Conservation (phyloP, 92 coral and sea anemone species). For the Epizoanthus rinbou region DNA sequence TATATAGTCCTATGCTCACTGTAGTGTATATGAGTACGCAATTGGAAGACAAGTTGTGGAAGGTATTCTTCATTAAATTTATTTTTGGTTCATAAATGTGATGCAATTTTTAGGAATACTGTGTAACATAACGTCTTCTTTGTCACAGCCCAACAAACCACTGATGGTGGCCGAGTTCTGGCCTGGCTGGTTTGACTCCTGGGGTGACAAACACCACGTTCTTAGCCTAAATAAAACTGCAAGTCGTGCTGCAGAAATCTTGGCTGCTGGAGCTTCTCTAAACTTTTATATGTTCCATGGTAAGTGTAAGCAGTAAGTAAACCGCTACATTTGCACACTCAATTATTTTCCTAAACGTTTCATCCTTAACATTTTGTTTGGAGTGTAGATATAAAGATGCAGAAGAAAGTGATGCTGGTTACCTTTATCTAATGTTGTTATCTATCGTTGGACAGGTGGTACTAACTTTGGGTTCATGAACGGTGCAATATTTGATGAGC, state of each 20-base stretch:
- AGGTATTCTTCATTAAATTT: no score
- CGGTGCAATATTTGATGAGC: slow-evolving; percentile 73
- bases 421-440: no score
- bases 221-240: slow-evolving; percentile 50
- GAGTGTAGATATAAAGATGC: no score
- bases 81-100: no score
- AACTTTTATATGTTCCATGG: slow-evolving; percentile 99
- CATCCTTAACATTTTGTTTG: neutral
- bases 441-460: slow-evolving; percentile 58
- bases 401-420: no score
- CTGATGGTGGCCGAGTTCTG: slow-evolving; percentile 93
- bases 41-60: no score
- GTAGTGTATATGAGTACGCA: no score
- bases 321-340: no score
- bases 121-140: neutral
- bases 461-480: slow-evolving; percentile 99
- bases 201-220: slow-evolving; percentile 80
- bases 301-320: slow-evolving; percentile 27
- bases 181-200: slow-evolving; percentile 99
- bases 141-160: slow-evolving; percentile 84
- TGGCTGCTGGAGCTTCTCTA: slow-evolving; percentile 77
- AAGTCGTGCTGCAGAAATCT: slow-evolving; percentile 59
- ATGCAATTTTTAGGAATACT: no score
- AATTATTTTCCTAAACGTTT: neutral
- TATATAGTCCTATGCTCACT: no score